Conservation (phyloP, 2,113 vertebrate species). For the Daubentonia madagascariensis region DNA sequence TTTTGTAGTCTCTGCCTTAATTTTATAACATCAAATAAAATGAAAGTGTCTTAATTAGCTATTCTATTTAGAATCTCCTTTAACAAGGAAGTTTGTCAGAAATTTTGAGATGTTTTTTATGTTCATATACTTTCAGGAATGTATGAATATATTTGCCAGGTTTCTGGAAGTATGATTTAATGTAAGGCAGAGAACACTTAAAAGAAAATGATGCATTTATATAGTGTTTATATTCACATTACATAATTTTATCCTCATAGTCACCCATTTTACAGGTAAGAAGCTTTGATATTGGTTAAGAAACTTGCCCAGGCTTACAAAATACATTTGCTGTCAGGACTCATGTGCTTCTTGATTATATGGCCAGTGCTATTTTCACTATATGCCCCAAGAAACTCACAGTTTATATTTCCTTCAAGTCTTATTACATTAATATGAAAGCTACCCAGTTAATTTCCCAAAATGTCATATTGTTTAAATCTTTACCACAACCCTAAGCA, state of each 20-base stretch:
- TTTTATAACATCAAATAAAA: not conserved
- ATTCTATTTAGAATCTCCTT: not conserved
- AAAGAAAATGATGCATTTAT: not conserved
- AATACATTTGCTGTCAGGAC: not conserved
- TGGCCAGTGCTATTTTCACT: not conserved
- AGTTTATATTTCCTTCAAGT: not conserved
- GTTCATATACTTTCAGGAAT: not conserved
- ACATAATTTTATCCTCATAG: not conserved
- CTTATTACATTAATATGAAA: not conserved
- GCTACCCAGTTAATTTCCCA: not conserved
- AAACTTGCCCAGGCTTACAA: not conserved
- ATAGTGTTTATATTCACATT: not conserved
- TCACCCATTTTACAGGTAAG: not conserved
- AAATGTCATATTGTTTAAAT: not conserved
- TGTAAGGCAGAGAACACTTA: not conserved
- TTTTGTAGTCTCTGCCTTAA: not conserved
- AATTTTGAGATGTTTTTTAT: not conserved
- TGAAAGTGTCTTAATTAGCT: not conserved
- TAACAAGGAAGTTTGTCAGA: not conserved
- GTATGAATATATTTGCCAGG: not conserved
- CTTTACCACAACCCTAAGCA: not conserved
- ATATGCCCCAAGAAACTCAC: not conserved
- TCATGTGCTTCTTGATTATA: not conserved
- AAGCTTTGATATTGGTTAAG: not conserved
- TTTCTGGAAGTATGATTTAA: not conserved